These are phyloP conservation scores for Pitangus sulphuratus DNA, from an alignment of 2,797 vertebrate species.

Conservation along the genomic window DNA sequence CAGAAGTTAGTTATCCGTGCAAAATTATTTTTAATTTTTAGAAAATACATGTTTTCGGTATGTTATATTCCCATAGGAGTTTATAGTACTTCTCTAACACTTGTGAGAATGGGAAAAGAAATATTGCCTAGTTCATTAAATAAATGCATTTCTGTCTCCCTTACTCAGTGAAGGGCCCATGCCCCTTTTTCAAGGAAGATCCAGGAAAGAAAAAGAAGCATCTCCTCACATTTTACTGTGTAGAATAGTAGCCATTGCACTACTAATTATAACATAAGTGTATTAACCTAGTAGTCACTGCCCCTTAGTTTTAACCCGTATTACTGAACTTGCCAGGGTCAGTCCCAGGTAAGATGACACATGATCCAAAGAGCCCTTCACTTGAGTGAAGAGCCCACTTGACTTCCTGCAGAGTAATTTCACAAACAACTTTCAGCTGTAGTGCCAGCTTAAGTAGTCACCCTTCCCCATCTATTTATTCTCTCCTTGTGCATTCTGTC, in stretches of 20 bases:
- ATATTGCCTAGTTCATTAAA: background rate
- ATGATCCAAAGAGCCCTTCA: background rate
- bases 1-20: background rate
- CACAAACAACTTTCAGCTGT: background rate
- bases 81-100: background rate
- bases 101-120: background rate
- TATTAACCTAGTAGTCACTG: background rate
- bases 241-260: background rate
- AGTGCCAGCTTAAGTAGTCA: background rate
- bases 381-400: constrained; percentile 22
- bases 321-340: background rate
- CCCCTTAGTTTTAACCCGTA: background rate
- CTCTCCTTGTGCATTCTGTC: background rate
- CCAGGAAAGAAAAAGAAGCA: background rate
- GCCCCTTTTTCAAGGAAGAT: background rate
- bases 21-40: background rate
- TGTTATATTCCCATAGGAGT: background rate
- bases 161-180: background rate
- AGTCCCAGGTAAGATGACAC: fast-evolving
- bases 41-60: background rate
- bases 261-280: background rate
- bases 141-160: background rate
- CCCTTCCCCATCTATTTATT: background rate
- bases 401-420: background rate
- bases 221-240: background rate